Base-by-base conservation (phyloP, 2,113 vertebrate genomes). In the Phyllostomus hastatus region DNA sequence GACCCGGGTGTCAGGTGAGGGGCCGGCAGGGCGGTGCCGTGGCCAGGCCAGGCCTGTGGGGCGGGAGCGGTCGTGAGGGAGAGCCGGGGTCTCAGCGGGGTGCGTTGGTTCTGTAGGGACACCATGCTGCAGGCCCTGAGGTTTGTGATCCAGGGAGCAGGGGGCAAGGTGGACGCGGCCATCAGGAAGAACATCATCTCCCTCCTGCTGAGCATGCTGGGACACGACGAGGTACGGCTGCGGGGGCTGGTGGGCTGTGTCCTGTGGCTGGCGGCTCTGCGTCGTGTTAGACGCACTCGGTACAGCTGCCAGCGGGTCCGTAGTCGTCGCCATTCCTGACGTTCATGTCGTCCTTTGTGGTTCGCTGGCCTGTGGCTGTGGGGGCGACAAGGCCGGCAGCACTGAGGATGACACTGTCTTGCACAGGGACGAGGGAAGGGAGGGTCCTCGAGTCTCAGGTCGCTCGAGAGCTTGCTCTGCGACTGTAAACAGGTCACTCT, bases 111-210 rank as follows among this genome's bases (percentile, higher is more conserved):
- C 97, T 96, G 17, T 93, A 99, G 99, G 98, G 99, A 99, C 98
- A 99, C 99, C 0, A 99, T 99, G 99, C 98, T 99, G 84, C 99
- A 99, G 82, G 99, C 99, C 19, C 98, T 99, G 95, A 98, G 99
- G 89, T 99, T 99, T 87, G 99, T 99, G 95, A 99, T 99, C 80
- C 99, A 99, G 97, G 99, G 99, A 72, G 99, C 99, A 6, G 99
- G 99, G 82, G 99, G 98, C 91, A 99, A 99, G 98, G 99, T 99
- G 61, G 99, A 99, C 94, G 98, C 98, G 67, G 52, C 97, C 38
- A 99, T 99, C 90, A 98, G 99, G 98, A 99, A 99, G 97, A 99
- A 98, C 96, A 99, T 99, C 96, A 98, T 98, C 97, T 99, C 98
- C 0, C 98, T 99, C 88, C 98, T 99, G 90, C 99, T 99, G 0